Evolutionary conservation across 2,888 invertebrate genomes (phyloP).

Genomic region (Synergus itoensis): DNA sequence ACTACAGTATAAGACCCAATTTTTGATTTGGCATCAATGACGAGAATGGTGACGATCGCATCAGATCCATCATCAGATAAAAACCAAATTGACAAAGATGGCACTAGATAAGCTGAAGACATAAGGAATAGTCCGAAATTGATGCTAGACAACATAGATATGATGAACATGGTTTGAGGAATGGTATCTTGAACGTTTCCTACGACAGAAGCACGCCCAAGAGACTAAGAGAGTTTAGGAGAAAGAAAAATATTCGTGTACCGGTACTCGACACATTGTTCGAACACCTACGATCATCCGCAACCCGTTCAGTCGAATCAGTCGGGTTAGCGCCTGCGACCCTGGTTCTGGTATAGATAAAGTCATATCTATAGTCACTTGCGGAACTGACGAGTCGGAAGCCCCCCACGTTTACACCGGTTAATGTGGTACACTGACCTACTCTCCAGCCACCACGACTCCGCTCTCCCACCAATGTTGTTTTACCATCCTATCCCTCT

Average conservation of each 20-base stretch:
- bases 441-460: slow-evolving; percentile 68
- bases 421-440: slow-evolving; percentile 77
- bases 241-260: slow-evolving; percentile 39
- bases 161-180: slow-evolving; percentile 1
- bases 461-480: slow-evolving; percentile 49
- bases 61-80: not conserved
- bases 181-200: not conserved
- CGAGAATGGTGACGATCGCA: not conserved
- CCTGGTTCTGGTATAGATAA: slow-evolving; percentile 43
- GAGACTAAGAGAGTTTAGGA: not conserved
- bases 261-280: slow-evolving; percentile 55
- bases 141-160: not conserved
- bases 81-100: not conserved
- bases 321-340: slow-evolving; percentile 38
- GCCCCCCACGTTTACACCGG: slow-evolving; percentile 63
- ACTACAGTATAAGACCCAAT: too few relatives aligned
- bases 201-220: not conserved
- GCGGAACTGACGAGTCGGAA: slow-evolving; percentile 73
- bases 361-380: slow-evolving; percentile 63
- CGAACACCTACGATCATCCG: slow-evolving; percentile 52
- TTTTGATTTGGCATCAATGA: too few relatives aligned
- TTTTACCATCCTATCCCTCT: slow-evolving; percentile 49
- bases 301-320: not conserved
- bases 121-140: not conserved
- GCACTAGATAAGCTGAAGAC: not conserved